phyloP scores from a whole-genome alignment of 2,888 invertebrate genomes.

The Xanthorhoe spadicearia region DNA sequence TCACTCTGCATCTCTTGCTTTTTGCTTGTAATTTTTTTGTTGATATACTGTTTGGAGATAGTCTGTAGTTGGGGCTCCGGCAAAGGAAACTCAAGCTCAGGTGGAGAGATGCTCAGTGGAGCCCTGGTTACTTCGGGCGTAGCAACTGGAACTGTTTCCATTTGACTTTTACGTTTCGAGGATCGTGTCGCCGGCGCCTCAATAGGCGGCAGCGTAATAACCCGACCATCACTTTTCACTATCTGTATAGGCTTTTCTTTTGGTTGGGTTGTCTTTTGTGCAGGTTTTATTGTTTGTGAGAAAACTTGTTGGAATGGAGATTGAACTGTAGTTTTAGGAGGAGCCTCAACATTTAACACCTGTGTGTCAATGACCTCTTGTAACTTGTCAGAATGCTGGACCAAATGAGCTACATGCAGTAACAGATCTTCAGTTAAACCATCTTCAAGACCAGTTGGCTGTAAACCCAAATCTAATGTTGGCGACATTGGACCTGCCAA shows the following conservation, averaged over 20 bases:
- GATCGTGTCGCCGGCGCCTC: slow-evolving; percentile 93
- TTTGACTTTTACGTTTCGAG: slow-evolving; percentile 87
- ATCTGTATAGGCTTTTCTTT: slow-evolving; percentile 88
- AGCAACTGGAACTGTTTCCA: slow-evolving; percentile 52
- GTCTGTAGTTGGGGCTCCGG: slow-evolving; percentile 62
- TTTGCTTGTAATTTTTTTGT: slow-evolving; percentile 66
- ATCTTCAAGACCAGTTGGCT: slow-evolving; percentile 78
- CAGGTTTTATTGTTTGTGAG: slow-evolving; percentile 61
- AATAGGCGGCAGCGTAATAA: slow-evolving; percentile 92
- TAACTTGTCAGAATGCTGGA: slow-evolving; percentile 87
- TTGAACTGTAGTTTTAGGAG: slow-evolving; percentile 52
- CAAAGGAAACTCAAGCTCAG: slow-evolving; percentile 51
- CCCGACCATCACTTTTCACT: slow-evolving; percentile 89
- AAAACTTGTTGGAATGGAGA: slow-evolving; percentile 58
- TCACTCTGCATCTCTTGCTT: slow-evolving; percentile 59
- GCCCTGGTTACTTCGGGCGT: slow-evolving; percentile 40
- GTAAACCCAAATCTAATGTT: slow-evolving; percentile 75
- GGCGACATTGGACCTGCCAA: slow-evolving; percentile 84
- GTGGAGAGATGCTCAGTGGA: slow-evolving; percentile 51
- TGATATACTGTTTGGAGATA: slow-evolving; percentile 72
- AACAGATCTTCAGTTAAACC: slow-evolving; percentile 88
- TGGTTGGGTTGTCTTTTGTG: slow-evolving; percentile 56
- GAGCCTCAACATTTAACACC: slow-evolving; percentile 78
- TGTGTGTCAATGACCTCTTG: slow-evolving; percentile 90
- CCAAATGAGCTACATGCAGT: slow-evolving; percentile 90